phyloP scores from a whole-genome alignment of 2,888 invertebrate species.

The Torymus tubicola region DNA sequence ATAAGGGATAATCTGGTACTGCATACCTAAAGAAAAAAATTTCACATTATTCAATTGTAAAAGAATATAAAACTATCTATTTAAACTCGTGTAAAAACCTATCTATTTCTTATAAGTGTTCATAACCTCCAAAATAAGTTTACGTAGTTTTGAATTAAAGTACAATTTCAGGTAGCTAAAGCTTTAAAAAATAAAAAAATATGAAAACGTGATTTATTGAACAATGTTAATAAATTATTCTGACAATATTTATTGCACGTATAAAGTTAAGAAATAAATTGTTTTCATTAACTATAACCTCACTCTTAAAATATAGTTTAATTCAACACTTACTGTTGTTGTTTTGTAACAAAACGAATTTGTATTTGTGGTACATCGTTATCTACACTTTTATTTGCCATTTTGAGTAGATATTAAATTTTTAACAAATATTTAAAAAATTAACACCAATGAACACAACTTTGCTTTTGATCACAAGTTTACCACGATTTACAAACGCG shows the following conservation, averaged over 20 bases:
- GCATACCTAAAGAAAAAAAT: slow-evolving; percentile 83
- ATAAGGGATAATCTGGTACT: slow-evolving; percentile 89
- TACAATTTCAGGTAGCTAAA: no score
- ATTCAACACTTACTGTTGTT: slow-evolving; percentile 83
- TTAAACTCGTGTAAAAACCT: no score
- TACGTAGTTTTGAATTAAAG: no score
- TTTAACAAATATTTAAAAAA: slow-evolving; percentile 35
- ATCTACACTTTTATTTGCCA: slow-evolving; percentile 46
- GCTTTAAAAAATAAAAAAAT: no score
- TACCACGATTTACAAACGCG: slow-evolving; percentile 1
- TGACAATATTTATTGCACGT: not conserved
- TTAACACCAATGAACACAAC: slow-evolving; percentile 38
- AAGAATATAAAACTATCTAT: not conserved
- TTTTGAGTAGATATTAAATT: slow-evolving; percentile 21
- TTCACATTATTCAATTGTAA: not conserved
- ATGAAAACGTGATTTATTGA: no score
- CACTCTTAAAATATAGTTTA: slow-evolving; percentile 10
- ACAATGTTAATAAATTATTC: no score
- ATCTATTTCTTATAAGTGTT: no score
- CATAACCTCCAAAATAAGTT: no score
- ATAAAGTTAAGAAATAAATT: slow-evolving; percentile 23
- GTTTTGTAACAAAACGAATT: slow-evolving; percentile 88
- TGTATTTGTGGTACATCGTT: slow-evolving; percentile 82
- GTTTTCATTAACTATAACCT: slow-evolving; percentile 13
- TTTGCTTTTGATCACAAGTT: not conserved